Percentiles rank a stretch among this genome's conserved stretches.
Conservation (phyloP, 2,797 vertebrate species). For the Phoxinus dragarum region DNA sequence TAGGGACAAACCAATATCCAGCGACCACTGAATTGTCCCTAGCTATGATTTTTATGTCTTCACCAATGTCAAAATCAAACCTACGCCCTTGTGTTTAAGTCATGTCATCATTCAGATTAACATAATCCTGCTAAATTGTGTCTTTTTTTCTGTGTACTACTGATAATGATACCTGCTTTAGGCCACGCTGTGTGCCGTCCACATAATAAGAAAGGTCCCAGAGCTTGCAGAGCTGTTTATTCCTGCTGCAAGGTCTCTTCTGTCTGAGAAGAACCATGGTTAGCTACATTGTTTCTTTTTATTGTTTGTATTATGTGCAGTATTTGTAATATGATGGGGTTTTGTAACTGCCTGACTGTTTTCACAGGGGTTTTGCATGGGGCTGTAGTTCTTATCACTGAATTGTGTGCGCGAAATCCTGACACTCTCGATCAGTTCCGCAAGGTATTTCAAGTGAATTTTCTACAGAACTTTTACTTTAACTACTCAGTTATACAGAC, state of each 20-base stretch:
- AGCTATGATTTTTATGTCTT: background rate
- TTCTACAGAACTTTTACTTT: background rate
- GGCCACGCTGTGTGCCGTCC: constrained; percentile 89
- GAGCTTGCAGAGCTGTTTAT: constrained; percentile 86
- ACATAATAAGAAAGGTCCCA: constrained; percentile 88
- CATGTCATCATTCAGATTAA: background rate
- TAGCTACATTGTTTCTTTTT: constrained; percentile 41
- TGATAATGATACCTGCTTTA: constrained; percentile 61
- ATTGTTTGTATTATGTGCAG: background rate
- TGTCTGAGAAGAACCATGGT: constrained; percentile 88
- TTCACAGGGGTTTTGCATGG: constrained; percentile 84
- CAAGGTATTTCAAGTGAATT: constrained; percentile 75
- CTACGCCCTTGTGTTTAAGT: background rate
- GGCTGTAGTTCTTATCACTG: constrained; percentile 85
- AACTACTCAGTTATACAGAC: background rate
- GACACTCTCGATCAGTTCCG: constrained; percentile 82
- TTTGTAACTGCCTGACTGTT: background rate
- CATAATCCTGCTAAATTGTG: background rate
- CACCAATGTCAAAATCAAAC: no score
- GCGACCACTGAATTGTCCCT: background rate
- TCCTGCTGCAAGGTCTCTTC: constrained; percentile 79
- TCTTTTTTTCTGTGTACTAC: background rate
- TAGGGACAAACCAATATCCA: background rate
- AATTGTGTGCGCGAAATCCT: constrained; percentile 82
- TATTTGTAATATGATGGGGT: background rate